These are phyloP conservation scores for Oreohelix idahoensis DNA, from an alignment of 1,140 invertebrate species.

Conservation along the genomic window DNA sequence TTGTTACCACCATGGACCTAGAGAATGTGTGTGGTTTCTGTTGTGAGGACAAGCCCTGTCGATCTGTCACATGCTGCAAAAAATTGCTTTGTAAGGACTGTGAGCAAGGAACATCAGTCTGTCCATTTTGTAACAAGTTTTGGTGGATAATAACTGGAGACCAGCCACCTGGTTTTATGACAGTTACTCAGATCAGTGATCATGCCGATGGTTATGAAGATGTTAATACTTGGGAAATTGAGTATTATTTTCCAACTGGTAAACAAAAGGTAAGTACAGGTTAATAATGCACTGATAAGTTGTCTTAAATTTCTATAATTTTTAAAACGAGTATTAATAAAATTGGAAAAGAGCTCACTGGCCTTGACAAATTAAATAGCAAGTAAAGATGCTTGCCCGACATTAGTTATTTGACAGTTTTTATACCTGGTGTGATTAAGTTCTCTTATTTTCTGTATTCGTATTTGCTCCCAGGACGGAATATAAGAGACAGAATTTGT, in stretches of 20 bases:
- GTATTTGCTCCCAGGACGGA: too few species aligned
- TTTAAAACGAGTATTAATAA: too few species aligned
- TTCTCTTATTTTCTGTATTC: too few species aligned
- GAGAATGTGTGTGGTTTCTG: not conserved
- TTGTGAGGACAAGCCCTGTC: not conserved
- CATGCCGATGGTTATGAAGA: not conserved
- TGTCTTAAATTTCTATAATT: too few species aligned
- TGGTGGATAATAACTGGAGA: not conserved
- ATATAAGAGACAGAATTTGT: too few species aligned
- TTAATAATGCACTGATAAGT: too few species aligned
- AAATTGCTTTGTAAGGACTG: not conserved
- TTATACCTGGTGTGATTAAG: too few species aligned
- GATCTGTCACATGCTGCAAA: not conserved
- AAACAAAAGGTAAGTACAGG: not conserved
- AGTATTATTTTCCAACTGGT: not conserved
- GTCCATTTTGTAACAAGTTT: not conserved
- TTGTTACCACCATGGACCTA: not conserved
- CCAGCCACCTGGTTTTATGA: conserved; percentile 13
- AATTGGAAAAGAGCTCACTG: too few species aligned
- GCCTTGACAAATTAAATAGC: too few species aligned
- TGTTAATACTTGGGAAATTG: not conserved
- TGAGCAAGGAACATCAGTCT: not conserved
- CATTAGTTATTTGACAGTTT: too few species aligned
- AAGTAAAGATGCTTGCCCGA: too few species aligned
- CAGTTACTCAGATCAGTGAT: not conserved